phyloP scores from a whole-genome alignment of 2,888 invertebrate genomes.

The Epirrhoe alternata region DNA sequence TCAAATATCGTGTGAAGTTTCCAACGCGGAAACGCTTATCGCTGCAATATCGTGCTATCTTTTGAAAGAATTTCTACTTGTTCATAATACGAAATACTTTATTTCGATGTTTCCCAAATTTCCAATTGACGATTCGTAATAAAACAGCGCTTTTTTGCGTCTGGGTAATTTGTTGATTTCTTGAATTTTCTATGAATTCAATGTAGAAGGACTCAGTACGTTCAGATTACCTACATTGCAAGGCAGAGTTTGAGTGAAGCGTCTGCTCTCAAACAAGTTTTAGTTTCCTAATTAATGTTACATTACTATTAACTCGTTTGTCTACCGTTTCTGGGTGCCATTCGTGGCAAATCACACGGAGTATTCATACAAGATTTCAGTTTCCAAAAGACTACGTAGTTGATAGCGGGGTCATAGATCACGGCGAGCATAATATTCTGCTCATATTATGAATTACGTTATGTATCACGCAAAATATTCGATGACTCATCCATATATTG shows the following conservation, averaged over 20 bases:
- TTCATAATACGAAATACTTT: neutral
- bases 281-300: slow-evolving; percentile 1
- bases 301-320: slow-evolving; percentile 4
- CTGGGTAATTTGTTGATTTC: too few species aligned
- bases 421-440: neutral
- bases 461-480: slow-evolving; percentile 2
- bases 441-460: slow-evolving; percentile 2
- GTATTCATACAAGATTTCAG: neutral
- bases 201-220: neutral
- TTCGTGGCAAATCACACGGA: neutral
- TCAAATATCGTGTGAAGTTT: neutral
- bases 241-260: neutral
- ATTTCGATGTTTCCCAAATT: too few species aligned
- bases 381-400: neutral
- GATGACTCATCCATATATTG: slow-evolving; percentile 2
- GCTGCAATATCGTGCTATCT: neutral
- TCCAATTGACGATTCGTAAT: too few species aligned
- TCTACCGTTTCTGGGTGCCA: neutral
- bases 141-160: too few species aligned
- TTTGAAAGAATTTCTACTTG: neutral
- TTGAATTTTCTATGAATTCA: neutral
- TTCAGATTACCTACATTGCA: neutral
- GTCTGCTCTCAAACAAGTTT: slow-evolving; percentile 9
- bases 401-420: slow-evolving; percentile 7
- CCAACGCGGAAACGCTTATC: neutral